These are phyloP conservation scores for Lepidochrysops patricia DNA, from an alignment of 2,888 invertebrate genomes.

Conservation along the genomic window DNA sequence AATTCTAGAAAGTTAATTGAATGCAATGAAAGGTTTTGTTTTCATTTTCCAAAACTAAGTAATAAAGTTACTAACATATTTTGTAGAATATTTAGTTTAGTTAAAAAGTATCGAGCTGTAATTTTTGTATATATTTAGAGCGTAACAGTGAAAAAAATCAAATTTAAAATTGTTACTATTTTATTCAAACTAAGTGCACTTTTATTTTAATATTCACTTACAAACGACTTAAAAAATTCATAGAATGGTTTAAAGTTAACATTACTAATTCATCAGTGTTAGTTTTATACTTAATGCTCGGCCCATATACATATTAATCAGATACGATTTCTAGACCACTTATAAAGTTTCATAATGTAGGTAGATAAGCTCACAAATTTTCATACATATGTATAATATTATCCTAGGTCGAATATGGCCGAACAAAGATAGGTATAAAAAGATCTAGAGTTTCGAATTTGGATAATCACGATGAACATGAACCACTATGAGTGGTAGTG, in stretches of 20 bases:
- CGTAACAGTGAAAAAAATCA: no score
- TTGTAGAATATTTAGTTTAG: no score
- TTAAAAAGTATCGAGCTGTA: no score
- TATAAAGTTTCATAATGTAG: background rate
- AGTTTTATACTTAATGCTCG: no score
- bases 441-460: background rate
- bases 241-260: background rate
- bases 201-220: no score
- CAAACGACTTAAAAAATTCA: background rate
- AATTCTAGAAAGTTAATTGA: background rate
- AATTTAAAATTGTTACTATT: no score
- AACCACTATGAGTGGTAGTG: background rate
- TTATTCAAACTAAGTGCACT: no score
- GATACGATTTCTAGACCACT: background rate
- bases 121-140: no score
- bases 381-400: background rate
- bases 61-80: no score
- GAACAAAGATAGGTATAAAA: no score
- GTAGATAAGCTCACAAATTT: background rate
- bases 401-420: background rate
- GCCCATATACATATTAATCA: background rate
- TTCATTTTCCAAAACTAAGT: background rate
- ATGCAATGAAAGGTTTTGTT: background rate
- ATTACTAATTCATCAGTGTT: background rate
- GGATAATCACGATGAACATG: background rate